Percentiles rank a stretch among this genome's conserved stretches.
phyloP scores from a whole-genome alignment of 2,797 vertebrate genomes.

The Tenualosa thibaudeaui region DNA sequence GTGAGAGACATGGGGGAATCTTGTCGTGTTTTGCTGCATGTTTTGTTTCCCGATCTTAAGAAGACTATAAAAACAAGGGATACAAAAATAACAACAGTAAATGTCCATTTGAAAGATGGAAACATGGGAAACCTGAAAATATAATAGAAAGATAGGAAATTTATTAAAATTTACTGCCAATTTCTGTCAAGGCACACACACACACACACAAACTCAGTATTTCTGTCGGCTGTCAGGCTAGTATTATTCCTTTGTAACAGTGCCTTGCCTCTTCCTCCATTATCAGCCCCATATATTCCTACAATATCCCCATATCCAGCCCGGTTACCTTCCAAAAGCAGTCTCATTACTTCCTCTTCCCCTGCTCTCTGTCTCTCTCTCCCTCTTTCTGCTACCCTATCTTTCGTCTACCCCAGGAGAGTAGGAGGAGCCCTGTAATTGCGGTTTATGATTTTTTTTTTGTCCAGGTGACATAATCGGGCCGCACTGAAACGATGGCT shows the following conservation, averaged over 20 bases:
- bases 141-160: too few species aligned
- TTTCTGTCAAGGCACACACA: too few species aligned
- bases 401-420: slow-evolving; percentile 55
- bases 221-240: slow-evolving; percentile 17
- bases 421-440: slow-evolving; percentile 63
- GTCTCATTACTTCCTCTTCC: slow-evolving; percentile 57
- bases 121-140: too few species aligned
- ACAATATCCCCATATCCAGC: slow-evolving; percentile 41
- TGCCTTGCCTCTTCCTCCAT: slow-evolving; percentile 56
- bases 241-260: slow-evolving; percentile 42
- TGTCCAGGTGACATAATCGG: slow-evolving; percentile 72
- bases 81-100: too few species aligned
- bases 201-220: not conserved
- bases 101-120: too few species aligned
- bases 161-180: too few species aligned
- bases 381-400: slow-evolving; percentile 3
- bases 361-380: not conserved
- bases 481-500: slow-evolving; percentile 61
- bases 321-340: slow-evolving; percentile 53
- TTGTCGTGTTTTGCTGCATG: not conserved
- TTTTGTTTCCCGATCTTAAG: not conserved
- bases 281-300: slow-evolving; percentile 51
- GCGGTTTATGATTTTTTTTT: slow-evolving; percentile 63
- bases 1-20: slow-evolving; percentile 30
- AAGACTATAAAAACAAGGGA: too few species aligned